Conservation (phyloP, 2,113 vertebrate genomes). For the Cariama cristata region DNA sequence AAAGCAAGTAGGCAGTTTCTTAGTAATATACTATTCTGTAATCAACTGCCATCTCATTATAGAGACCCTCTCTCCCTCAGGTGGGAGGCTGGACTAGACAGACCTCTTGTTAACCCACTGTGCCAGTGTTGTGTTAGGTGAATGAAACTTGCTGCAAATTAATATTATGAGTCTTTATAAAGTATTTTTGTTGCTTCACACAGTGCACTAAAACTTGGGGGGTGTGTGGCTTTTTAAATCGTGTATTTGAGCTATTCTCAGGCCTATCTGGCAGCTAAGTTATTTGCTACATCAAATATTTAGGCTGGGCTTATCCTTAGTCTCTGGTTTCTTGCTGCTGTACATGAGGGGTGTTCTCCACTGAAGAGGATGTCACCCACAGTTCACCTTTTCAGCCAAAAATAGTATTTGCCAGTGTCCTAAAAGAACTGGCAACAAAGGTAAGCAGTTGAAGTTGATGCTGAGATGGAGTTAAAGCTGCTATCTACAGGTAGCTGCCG, state of each 20-base stretch:
- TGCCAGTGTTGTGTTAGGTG: not conserved
- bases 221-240: accelerated
- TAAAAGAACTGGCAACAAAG: not conserved
- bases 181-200: not conserved
- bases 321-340: not conserved
- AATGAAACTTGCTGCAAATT: not conserved
- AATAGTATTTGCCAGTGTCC: not conserved
- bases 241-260: not conserved
- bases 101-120: not conserved
- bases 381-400: not conserved
- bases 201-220: not conserved
- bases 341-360: not conserved
- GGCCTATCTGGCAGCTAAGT: not conserved
- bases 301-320: not conserved
- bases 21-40: not conserved
- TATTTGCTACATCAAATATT: not conserved
- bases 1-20: not conserved
- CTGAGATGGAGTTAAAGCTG: not conserved
- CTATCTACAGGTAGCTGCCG: not conserved
- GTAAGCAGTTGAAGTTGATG: not conserved
- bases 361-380: not conserved
- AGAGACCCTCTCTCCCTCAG: not conserved
- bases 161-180: not conserved
- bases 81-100: not conserved
- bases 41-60: not conserved